These are phyloP conservation scores for Anableps anableps DNA, from an alignment of 2,797 vertebrate genomes.

Conservation along the genomic window DNA sequence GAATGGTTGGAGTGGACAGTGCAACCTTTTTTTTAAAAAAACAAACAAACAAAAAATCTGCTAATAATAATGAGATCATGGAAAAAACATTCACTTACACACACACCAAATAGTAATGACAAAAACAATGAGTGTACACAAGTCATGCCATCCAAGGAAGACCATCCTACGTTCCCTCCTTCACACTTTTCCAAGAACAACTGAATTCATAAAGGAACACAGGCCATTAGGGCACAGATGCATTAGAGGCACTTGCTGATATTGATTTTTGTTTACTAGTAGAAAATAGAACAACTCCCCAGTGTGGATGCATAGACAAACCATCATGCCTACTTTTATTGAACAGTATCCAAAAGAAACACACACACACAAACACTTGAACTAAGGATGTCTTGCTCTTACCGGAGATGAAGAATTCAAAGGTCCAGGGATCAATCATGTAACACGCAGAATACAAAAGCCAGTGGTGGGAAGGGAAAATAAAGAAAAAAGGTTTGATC, in stretches of 20 bases:
- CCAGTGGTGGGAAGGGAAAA: slow-evolving; percentile 6
- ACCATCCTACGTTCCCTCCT: slow-evolving; percentile 9
- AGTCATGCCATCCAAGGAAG: slow-evolving; percentile 14
- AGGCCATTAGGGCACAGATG: slow-evolving; percentile 45
- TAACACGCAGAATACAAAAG: slow-evolving; percentile 36
- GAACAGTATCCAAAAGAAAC: slow-evolving; percentile 10
- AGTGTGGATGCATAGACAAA: slow-evolving; percentile 28
- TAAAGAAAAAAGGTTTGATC: slow-evolving; percentile 15
- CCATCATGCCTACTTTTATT: slow-evolving; percentile 39
- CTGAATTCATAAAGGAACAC: slow-evolving; percentile 18
- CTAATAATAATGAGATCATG: neutral
- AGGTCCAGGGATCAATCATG: slow-evolving; percentile 39
- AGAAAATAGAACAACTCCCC: slow-evolving; percentile 45
- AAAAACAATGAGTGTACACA: slow-evolving; percentile 17
- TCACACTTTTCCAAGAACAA: slow-evolving; percentile 14
- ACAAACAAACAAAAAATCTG: neutral
- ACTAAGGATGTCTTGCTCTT: slow-evolving; percentile 18
- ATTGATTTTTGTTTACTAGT: slow-evolving; percentile 61
- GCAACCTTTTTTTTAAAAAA: neutral
- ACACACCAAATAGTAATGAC: slow-evolving; percentile 1
- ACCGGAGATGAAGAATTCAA: slow-evolving; percentile 17
- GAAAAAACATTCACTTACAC: neutral
- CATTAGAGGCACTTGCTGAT: slow-evolving; percentile 39
- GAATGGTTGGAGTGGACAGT: neutral
- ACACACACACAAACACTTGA: slow-evolving; percentile 1